Conservation (phyloP, 2,113 vertebrate genomes). For the Aegithalos caudatus region DNA sequence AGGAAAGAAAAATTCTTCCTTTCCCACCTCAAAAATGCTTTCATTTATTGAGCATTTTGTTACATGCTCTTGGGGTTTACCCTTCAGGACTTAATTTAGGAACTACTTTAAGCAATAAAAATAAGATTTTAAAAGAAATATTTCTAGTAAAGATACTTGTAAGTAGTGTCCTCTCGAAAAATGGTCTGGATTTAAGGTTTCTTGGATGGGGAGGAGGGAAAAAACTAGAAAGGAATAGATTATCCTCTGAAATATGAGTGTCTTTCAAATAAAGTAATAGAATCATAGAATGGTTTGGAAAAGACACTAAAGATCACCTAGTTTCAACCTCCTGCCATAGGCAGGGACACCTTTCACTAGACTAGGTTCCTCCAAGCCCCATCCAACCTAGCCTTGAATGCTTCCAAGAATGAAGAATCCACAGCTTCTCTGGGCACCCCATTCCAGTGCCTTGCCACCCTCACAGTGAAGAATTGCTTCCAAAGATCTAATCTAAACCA, state of each 20-base stretch:
- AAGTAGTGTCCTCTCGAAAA: not conserved
- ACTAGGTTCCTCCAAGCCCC: not conserved
- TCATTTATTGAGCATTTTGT: not conserved
- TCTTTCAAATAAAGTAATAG: not conserved
- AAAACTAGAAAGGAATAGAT: not conserved
- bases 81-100: not conserved
- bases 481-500: not conserved
- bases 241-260: not conserved
- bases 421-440: not conserved
- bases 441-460: not conserved
- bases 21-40: rapidly evolving
- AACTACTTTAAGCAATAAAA: not conserved
- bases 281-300: not conserved
- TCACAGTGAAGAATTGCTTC: not conserved
- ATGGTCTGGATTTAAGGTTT: not conserved
- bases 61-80: not conserved
- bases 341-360: not conserved
- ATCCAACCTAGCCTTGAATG: not conserved
- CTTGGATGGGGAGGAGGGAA: not conserved
- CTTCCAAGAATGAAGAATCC: not conserved
- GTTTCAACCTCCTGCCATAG: not conserved
- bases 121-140: not conserved
- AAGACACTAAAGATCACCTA: not conserved
- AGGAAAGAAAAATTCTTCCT: not conserved
- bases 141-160: not conserved